phyloP scores from a whole-genome alignment of 2,797 vertebrate genomes.

The Syngnathus rostellatus region DNA sequence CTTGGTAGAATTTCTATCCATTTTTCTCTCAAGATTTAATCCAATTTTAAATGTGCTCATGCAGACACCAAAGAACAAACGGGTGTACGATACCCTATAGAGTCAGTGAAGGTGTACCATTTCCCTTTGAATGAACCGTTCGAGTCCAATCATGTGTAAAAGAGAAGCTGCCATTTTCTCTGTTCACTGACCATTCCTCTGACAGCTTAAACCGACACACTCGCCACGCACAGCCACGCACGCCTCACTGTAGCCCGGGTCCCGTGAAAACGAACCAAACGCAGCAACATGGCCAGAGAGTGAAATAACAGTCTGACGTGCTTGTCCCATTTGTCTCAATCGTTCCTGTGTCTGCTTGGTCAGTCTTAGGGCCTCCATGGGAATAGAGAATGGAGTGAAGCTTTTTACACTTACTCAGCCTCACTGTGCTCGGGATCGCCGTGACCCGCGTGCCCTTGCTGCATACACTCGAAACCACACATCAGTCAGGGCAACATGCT shows the following conservation, averaged over 20 bases:
- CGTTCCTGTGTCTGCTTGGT: slow-evolving; percentile 50
- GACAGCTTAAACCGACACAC: slow-evolving; percentile 29
- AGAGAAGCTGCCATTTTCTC: slow-evolving; percentile 53
- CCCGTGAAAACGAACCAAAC: slow-evolving; percentile 25
- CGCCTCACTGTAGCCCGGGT: slow-evolving; percentile 10
- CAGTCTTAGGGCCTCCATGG: slow-evolving; percentile 54
- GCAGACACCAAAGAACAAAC: slow-evolving; percentile 51
- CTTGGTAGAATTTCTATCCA: slow-evolving; percentile 9
- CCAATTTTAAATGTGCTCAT: slow-evolving; percentile 27
- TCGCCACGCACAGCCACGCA: background rate
- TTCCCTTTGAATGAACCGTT: slow-evolving; percentile 47
- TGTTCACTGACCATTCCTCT: slow-evolving; percentile 28
- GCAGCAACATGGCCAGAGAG: slow-evolving; percentile 37
- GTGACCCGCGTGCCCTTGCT: slow-evolving; percentile 52
- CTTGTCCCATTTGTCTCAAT: slow-evolving; percentile 65
- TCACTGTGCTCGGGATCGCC: slow-evolving; percentile 34
- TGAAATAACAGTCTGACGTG: slow-evolving; percentile 44
- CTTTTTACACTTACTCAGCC: slow-evolving; percentile 57
- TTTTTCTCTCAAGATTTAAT: background rate
- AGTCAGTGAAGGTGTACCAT: slow-evolving; percentile 13
- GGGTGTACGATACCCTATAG: slow-evolving; percentile 48
- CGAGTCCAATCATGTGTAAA: slow-evolving; percentile 54
- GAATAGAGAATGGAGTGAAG: slow-evolving; percentile 57
- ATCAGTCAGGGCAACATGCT: slow-evolving; percentile 25
- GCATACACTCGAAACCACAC: slow-evolving; percentile 25